Base-by-base conservation (phyloP, 2,797 vertebrate genomes). In the Sitta carolinensis region DNA sequence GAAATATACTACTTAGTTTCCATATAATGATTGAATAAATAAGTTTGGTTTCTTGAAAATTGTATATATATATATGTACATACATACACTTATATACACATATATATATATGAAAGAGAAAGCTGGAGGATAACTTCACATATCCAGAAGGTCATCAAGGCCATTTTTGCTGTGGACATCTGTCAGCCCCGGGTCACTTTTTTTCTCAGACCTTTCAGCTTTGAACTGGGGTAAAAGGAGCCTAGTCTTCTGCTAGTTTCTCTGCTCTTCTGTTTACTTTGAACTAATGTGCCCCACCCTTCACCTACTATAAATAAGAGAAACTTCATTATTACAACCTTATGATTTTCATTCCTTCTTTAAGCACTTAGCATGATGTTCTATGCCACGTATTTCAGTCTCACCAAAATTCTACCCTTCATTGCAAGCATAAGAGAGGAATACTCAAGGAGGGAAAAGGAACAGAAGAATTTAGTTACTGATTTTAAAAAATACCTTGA, bases 141-240 rank as follows among this genome's bases (percentile, higher is more conserved):
- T 48, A 30, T 42, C 9, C 29, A 72, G 16, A 67, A 40, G 10
- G 9, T 40, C 25, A 82, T 27, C 20, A 55, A 68, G 58, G 67
- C 3, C 17, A 22, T 61, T 80, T 77, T 77, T 2, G 7, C 18
- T 36, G 67, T 18, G 32, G 29, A 7, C 26, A 43, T 34, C 54
- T 40, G 3, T 61, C 30, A 76, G 32, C 21, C 14, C 11, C 50
- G 34, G 58, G 10, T 40, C 13, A 40, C 11, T 72, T 0, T 0
- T 9, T 82, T 11, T 73, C 19, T 32, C 27, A 47, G 43, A 19
- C 7, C 48, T 69, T 77, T 74, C 27, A 61, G 5, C 16, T 73
- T 69, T 70, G 21, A 16, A 26, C 17, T 38, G 11, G 26, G 42
- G 7, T 15, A 79, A 47, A 20, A 82, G 7, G 8, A 84, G 30